A percentile compares a stretch with the other conserved stretches of the same genome.
Evolutionary conservation across 2,888 invertebrate species (phyloP).

Genomic region (Apamea anceps): DNA sequence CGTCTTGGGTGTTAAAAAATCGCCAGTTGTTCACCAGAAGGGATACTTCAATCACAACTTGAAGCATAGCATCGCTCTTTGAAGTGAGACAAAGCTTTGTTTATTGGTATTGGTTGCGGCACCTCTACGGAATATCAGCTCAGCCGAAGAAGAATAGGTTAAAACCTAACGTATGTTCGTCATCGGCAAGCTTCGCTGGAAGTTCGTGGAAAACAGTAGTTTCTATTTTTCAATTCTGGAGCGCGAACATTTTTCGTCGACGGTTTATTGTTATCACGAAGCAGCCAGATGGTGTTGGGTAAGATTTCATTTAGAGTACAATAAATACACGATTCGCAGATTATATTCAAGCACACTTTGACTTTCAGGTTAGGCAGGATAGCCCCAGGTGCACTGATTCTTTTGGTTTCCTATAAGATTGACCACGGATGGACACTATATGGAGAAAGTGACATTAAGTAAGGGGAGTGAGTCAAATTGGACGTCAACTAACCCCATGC

Average conservation of each 20-base stretch:
- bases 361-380: background rate
- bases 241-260: slow-evolving; percentile 57
- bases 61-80: slow-evolving; percentile 78
- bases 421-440: background rate
- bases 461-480: background rate
- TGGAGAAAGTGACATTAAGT: background rate
- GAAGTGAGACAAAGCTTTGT: slow-evolving; percentile 82
- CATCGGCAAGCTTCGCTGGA: slow-evolving; percentile 59
- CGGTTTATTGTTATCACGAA: slow-evolving; percentile 59
- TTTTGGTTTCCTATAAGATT: background rate
- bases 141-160: slow-evolving; percentile 74
- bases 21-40: slow-evolving; percentile 73
- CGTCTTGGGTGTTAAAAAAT: slow-evolving; percentile 58
- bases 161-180: slow-evolving; percentile 73
- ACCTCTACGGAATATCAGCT: slow-evolving; percentile 75
- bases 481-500: background rate
- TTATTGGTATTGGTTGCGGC: slow-evolving; percentile 81
- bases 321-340: slow-evolving; percentile 32
- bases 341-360: slow-evolving; percentile 12
- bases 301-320: slow-evolving; percentile 45
- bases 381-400: background rate
- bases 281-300: slow-evolving; percentile 51
- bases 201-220: slow-evolving; percentile 50
- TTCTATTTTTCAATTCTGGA: slow-evolving; percentile 63
- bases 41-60: slow-evolving; percentile 81